Evolutionary conservation across 2,888 invertebrate species (phyloP), one percentile per base, ranked within the genome.

Genomic region (Meghimatium bilineatum): DNA sequence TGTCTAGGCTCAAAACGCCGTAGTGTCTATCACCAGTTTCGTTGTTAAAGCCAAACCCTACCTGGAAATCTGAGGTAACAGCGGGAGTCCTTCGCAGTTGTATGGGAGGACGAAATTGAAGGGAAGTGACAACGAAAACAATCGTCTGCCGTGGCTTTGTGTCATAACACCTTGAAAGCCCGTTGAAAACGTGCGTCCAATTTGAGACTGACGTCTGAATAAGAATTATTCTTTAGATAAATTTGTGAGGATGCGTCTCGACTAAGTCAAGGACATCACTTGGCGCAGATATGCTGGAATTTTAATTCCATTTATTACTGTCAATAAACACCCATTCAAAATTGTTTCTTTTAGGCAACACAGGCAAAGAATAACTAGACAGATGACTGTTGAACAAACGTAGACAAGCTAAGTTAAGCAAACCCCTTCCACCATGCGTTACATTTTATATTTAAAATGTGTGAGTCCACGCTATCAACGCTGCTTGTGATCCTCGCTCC

Each of bases 1-100:
- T 66, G 63, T 77, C 60, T 49, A 36, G 77, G 63, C 77, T 20
- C 8, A 20, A 63, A 36, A 2, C 1, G 32, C 17, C 0, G 56
- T 56, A 56, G 14, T 8, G 56, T 17, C 75, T 34, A 29, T 56
- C 29, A 20, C 49, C 52, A 10, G 12, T 34, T 52, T 44, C 49
- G 74, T 49, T n/a, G 14, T n/a, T 3, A 1, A 34, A 32, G 26
- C n/a, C 34, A 23, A 23, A 5, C 71, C 23, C 26, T 38, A 77
- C 66, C 44, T 38, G 34, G 38, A 44, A 66, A 60, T 66, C 36
- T n/a, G 77, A 77, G 29, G 77, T 63, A 66, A 66, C 77, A 63
- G 44, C 77, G n/a, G 44, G 77, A 77, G 77, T 44, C 38, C 77
- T 32, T 17, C 2, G 77, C 17, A 44, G 63, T 77, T 77, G 63